These are phyloP conservation scores for Rhadina sibilatrix DNA, from an alignment of 2,113 vertebrate genomes.

Conservation along the genomic window DNA sequence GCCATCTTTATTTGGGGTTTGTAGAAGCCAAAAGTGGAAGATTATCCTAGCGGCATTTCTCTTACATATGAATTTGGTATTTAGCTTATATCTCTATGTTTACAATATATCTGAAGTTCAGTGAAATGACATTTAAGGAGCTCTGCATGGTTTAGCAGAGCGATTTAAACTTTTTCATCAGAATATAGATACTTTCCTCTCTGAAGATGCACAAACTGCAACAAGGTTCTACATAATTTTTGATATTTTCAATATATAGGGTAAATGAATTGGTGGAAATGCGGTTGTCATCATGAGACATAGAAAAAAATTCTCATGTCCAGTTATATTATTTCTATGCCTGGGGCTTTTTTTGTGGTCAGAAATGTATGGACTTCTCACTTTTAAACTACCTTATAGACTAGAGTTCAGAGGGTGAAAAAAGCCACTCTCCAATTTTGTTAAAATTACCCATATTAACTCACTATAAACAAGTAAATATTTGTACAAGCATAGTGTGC, in stretches of 20 bases:
- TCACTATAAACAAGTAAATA: background rate
- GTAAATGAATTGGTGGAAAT: background rate
- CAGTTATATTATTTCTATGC: background rate
- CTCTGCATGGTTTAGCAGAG: background rate
- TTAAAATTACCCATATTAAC: background rate
- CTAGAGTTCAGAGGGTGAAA: background rate
- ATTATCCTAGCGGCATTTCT: background rate
- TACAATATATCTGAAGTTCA: background rate
- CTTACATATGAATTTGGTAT: background rate
- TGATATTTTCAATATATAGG: background rate
- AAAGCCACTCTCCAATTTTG: background rate
- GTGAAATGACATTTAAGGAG: background rate
- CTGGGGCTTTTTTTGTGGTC: background rate
- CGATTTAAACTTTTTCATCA: background rate
- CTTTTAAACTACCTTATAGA: background rate
- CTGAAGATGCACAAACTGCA: background rate
- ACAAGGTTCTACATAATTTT: background rate
- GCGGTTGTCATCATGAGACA: background rate
- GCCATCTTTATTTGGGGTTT: background rate
- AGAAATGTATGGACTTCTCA: background rate
- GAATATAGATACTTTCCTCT: background rate
- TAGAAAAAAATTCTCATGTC: background rate
- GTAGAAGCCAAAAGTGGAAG: background rate
- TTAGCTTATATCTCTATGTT: background rate
- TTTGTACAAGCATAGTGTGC: background rate